Evolutionary conservation across 2,113 vertebrate species (phyloP), one percentile per base, ranked within the genome.

Genomic region (Ptilorrhoa leucosticta): DNA sequence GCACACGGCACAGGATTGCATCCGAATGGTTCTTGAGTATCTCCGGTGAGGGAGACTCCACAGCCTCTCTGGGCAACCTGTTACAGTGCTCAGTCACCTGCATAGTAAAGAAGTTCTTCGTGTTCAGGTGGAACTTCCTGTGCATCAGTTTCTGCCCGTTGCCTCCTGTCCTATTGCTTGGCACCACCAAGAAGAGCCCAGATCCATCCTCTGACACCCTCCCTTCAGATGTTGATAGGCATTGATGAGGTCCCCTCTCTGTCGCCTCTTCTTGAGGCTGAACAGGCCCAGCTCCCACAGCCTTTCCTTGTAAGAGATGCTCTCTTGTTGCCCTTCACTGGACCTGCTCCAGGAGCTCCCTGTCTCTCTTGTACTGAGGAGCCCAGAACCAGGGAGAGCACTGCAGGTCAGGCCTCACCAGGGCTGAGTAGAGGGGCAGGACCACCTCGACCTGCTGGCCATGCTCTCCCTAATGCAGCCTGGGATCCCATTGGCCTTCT

Each of bases 381-480:
- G 53, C 13, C 60, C 77, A 53, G 69, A 51, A 26, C 19, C 21
- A n/a, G 33, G 39, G 45, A 45, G 33, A 53, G 44, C 28, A n/a
- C 87, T 53, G 15, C 39, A 60, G 69, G 13, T 66, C 2, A 58
- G 68, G 37, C 22, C 50, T 58, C 39, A n/a, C 7, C 18, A 81
- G 77, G 51, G 37, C 27, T 51, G 37, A 24, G 37, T 0, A 58
- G 60, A 57, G 11, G 37, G 14, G 5, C 45, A 53, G 45, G 45
- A 69, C 31, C 51, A 9, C 33, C 22, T 30, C 0, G 0, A n/a
- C 51, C 45, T 26, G 45, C 28, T 51, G 51, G 0, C 23, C 0
- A 2, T 80, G 50, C 14, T 33, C 27, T 7, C 37, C 58, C 58
- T 28, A 10, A 26, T 5, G 33, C 33, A 75, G 17, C 10, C 1